These are phyloP conservation scores for Candoia aspera DNA, from an alignment of 2,113 vertebrate species.

Conservation along the genomic window DNA sequence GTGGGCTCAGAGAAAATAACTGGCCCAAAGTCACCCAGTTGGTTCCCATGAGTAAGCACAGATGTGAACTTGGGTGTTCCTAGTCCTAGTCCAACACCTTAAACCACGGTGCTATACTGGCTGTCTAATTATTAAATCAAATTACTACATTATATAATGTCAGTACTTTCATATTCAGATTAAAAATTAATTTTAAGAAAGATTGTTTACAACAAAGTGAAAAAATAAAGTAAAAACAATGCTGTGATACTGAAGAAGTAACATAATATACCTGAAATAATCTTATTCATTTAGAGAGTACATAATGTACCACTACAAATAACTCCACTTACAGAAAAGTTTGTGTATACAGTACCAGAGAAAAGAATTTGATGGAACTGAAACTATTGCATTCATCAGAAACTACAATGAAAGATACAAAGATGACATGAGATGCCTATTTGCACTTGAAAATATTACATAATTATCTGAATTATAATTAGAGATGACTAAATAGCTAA, in stretches of 20 bases:
- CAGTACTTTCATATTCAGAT: neutral
- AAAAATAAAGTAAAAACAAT: neutral
- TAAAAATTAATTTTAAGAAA: neutral
- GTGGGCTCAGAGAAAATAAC: neutral
- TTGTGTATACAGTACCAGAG: neutral
- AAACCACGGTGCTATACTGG: neutral
- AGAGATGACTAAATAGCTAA: neutral
- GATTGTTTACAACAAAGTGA: neutral
- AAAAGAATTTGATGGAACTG: neutral
- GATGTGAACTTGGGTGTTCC: neutral
- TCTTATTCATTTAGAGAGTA: neutral
- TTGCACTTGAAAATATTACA: neutral
- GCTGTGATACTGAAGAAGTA: neutral
- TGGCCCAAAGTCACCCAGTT: neutral
- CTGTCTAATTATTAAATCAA: neutral
- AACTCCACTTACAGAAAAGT: neutral
- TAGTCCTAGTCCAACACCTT: neutral
- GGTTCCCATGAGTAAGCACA: neutral
- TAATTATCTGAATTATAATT: too few species aligned
- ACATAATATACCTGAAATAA: neutral
- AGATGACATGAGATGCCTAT: conserved; percentile 1
- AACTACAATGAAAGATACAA: neutral
- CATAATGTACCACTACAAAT: neutral
- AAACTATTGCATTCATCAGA: neutral
- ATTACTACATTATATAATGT: neutral